phyloP scores from a whole-genome alignment of 2,888 invertebrate species.

The Ommatoiulus sabulosus region DNA sequence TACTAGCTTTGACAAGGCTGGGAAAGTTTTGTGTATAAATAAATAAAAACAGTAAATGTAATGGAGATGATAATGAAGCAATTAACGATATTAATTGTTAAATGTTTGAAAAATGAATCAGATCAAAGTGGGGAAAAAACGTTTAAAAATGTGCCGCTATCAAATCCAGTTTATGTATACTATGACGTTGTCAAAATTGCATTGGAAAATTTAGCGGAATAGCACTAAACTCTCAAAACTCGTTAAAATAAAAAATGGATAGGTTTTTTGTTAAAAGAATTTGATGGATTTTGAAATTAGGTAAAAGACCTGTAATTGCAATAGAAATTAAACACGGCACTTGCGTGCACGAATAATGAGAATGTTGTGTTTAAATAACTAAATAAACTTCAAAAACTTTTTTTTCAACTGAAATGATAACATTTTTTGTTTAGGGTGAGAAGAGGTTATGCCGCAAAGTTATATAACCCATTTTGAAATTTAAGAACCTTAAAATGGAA shows the following conservation, averaged over 20 bases:
- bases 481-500: too few relatives aligned
- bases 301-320: background rate
- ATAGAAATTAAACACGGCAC: background rate
- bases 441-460: background rate
- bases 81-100: slow-evolving; percentile 38
- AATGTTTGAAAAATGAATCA: background rate
- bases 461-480: too few relatives aligned
- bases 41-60: background rate
- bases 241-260: background rate
- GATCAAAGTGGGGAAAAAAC: background rate
- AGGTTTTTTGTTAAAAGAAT: background rate
- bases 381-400: too few relatives aligned
- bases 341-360: background rate
- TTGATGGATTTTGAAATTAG: background rate
- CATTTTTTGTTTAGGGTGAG: background rate
- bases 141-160: background rate
- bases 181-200: background rate
- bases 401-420: slow-evolving; percentile 5
- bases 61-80: background rate
- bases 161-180: background rate
- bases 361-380: background rate
- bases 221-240: slow-evolving; percentile 2
- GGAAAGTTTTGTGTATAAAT: background rate
- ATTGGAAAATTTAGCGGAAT: background rate
- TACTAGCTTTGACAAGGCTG: slow-evolving; percentile 14